Evolutionary conservation across 2,888 invertebrate genomes (phyloP), one percentile per base, ranked within the genome.

Genomic region (Melitaea athalia): DNA sequence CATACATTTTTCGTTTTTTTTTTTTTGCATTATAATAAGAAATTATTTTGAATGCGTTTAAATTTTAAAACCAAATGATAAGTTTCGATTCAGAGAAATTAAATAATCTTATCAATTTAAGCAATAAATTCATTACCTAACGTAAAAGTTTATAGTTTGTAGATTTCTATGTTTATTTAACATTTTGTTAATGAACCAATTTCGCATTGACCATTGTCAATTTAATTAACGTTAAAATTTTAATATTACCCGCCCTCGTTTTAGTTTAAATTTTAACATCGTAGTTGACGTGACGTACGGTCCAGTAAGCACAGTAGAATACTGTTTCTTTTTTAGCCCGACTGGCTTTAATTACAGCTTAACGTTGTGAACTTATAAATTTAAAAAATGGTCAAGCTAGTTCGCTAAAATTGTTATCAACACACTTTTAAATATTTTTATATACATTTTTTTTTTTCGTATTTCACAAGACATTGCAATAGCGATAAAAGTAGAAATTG

Each of bases 341-440:
- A 49, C 47, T 31, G 61, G 17, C 61, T 61, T 60, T 62, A 62
- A 62, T 62, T 50, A 50, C 38, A 62, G 38, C 50, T 50, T 62
- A 50, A 57, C 57, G 15, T 57, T 57, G 8, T 57, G 15, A 57
- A 42, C 11, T 57, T 57, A 57, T 57, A 57, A 57, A 57, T 42
- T 57, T 57, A 11, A 42, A 24, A 57, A 57, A 57, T 42, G 42
- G 38, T 57, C 38, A 42, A 57, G 38, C 38, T 42, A 12, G 57
- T 57, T 15, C 15, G 38, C 38, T 5, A 0, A 11, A 8, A 7
- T 10, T 38, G 10, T 38, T 42, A 53, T 12, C 14, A 31, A 55
- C 6, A 55, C 17, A 4, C 12, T 12, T 31, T 31, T 52, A 52
- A 52, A 15, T 4, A 49, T 49, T 49, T 5, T 1, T 14, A 47